Percentiles rank a stretch among this genome's conserved stretches.
Conservation (phyloP, 2,113 vertebrate species). For the Opisthocomus hoazin region DNA sequence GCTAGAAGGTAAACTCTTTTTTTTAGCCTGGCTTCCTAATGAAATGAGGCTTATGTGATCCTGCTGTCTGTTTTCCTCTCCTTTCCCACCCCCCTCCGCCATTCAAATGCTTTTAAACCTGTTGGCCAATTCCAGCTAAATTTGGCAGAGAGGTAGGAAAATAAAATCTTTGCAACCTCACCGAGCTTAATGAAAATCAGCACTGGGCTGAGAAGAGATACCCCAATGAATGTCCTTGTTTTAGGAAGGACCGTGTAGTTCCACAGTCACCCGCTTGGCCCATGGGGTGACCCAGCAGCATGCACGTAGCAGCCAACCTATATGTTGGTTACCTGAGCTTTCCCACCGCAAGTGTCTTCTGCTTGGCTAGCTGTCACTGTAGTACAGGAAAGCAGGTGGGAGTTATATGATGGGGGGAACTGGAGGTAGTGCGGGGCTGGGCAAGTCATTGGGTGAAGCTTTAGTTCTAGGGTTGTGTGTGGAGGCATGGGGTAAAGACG, state of each 20-base stretch:
- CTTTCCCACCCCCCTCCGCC: conserved; percentile 32
- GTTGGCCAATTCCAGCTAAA: conserved; percentile 44
- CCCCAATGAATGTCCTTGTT: background rate
- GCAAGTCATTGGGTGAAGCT: background rate
- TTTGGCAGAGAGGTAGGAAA: conserved; percentile 18
- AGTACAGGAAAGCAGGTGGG: background rate
- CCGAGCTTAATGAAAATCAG: background rate
- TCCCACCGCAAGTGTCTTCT: background rate
- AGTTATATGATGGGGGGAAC: background rate
- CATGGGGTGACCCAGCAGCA: background rate
- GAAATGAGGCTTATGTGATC: conserved; percentile 34
- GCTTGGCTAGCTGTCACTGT: background rate
- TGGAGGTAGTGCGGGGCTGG: background rate
- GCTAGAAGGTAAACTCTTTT: background rate
- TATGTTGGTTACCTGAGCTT: background rate
- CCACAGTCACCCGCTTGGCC: background rate
- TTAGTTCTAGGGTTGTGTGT: background rate
- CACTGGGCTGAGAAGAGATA: background rate
- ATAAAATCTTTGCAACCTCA: conserved; percentile 1
- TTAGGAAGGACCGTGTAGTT: background rate
- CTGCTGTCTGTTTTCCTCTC: conserved; percentile 44
- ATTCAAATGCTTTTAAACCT: conserved; percentile 38
- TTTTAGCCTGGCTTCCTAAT: background rate
- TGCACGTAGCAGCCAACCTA: background rate
- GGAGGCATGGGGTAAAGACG: background rate